These are phyloP conservation scores for Zaprionus obscuricornis DNA, from an alignment of 2,888 invertebrate species.

Conservation along the genomic window DNA sequence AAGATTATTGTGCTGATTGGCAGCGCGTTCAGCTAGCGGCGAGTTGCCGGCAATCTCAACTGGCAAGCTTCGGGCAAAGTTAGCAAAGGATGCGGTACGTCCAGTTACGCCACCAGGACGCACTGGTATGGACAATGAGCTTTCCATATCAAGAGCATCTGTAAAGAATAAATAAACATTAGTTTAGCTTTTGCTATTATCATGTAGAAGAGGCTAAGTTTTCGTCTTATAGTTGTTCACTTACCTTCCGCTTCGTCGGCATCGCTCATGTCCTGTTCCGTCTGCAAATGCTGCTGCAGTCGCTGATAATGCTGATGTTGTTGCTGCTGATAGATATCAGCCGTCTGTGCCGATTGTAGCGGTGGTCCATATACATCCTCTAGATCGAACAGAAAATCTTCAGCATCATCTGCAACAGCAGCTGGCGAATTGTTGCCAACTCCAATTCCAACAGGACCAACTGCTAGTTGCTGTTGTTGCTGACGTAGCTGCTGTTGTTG, in stretches of 20 bases:
- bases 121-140: slow-evolving; percentile 78
- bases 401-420: slow-evolving; percentile 82
- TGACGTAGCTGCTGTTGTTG: too few species aligned
- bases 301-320: slow-evolving; percentile 47
- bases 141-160: slow-evolving; percentile 83
- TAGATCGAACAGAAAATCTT: slow-evolving; percentile 90
- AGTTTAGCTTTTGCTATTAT: background rate
- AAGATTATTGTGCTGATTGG: too few species aligned
- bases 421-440: too few species aligned
- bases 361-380: slow-evolving; percentile 85
- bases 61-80: slow-evolving; percentile 90
- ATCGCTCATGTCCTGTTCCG: slow-evolving; percentile 84
- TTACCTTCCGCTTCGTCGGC: slow-evolving; percentile 91
- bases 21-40: slow-evolving; percentile 66
- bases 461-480: too few species aligned
- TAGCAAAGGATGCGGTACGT: slow-evolving; percentile 46
- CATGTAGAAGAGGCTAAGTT: background rate
- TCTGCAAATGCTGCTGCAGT: slow-evolving; percentile 14
- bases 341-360: slow-evolving; percentile 14
- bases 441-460: too few species aligned
- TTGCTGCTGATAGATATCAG: slow-evolving; percentile 34
- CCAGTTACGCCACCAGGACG: slow-evolving; percentile 27
- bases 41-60: slow-evolving; percentile 89
- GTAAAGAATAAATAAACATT: background rate
- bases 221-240: background rate